Evolutionary conservation across 1,140 invertebrate genomes (phyloP), one percentile per base, ranked within the genome.

Genomic region (Drusus annulatus): DNA sequence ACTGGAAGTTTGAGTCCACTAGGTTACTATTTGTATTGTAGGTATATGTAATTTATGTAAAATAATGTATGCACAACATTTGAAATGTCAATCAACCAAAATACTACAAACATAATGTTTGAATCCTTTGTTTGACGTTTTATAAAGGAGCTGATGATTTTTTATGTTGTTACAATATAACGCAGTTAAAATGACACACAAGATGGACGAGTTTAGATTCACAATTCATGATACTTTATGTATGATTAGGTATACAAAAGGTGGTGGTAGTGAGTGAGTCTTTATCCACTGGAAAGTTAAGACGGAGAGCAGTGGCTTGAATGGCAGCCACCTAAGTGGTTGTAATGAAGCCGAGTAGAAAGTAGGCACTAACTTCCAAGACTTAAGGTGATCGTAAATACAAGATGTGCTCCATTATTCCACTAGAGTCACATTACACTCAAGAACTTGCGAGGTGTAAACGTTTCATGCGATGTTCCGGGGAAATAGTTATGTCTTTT

Each of bases 361-460:
- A 63, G 60, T 63, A 45, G 36, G 36, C 13, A 23, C 6, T 63
- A 69, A 69, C 65, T 69, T 69, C n/a, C 36, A 23, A 45, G 65
- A 69, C 65, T 45, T 69, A 13, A 50, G 65, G 65, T 50, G 65
- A 69, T 69, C 65, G 65, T 69, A 69, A 69, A 69, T 69, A 69
- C 28, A 50, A 69, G 65, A 69, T 69, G 65, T 69, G 65, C 65
- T 51, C 65, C 65, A 69, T 69, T 69, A 69, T 69, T 69, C 65
- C 65, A 45, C 31, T 19, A 17, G 65, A 69, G 45, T 69, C 65
- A 17, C 65, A 65, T 69, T 51, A 50, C 36, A 69, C 62, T 69
- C 31, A 23, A 36, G 31, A 69, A 69, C n/a, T 69, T 21, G 65
- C 3, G 65, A 45, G 17, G 65, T 69, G 65, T 69, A 69, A 69